Evolutionary conservation across 2,797 vertebrate genomes (phyloP).

Genomic region (Arnoldichthys spilopterus): DNA sequence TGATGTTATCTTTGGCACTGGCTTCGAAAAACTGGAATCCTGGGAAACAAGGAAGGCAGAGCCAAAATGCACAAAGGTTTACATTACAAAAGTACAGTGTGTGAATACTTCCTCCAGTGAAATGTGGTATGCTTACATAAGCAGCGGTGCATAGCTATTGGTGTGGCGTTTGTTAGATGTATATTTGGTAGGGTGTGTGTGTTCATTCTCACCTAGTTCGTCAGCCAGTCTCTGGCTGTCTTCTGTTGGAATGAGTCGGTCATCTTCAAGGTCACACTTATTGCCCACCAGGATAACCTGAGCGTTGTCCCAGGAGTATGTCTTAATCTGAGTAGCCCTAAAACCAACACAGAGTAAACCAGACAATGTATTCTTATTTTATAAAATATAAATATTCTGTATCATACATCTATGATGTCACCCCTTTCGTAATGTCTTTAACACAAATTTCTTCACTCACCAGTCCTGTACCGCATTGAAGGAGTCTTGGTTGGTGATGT

Average conservation of each 20-base stretch:
- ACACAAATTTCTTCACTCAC: slow-evolving; percentile 45
- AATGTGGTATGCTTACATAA: background rate
- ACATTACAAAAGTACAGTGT: background rate
- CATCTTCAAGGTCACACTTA: slow-evolving; percentile 92
- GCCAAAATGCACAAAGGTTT: background rate
- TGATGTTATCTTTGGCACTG: slow-evolving; percentile 91
- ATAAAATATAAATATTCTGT: background rate
- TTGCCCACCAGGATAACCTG: slow-evolving; percentile 93
- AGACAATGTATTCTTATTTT: background rate
- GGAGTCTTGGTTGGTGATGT: slow-evolving; percentile 89
- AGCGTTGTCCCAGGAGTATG: slow-evolving; percentile 92
- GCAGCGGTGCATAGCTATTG: background rate
- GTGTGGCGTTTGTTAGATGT: background rate
- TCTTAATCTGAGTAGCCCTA: slow-evolving; percentile 95
- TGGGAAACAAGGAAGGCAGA: slow-evolving; percentile 54
- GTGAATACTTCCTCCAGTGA: background rate
- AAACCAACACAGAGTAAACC: slow-evolving; percentile 1
- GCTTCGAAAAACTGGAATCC: slow-evolving; percentile 93
- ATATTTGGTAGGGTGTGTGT: background rate
- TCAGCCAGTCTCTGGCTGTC: slow-evolving; percentile 85
- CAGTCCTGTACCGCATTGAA: slow-evolving; percentile 90
- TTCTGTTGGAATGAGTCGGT: slow-evolving; percentile 84
- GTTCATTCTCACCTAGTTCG: slow-evolving; percentile 81
- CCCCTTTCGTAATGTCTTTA: background rate
- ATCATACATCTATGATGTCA: background rate